Percentiles rank a stretch among this genome's conserved stretches.
Conservation (phyloP, 2,113 vertebrate genomes). For the Entelurus aequoreus region DNA sequence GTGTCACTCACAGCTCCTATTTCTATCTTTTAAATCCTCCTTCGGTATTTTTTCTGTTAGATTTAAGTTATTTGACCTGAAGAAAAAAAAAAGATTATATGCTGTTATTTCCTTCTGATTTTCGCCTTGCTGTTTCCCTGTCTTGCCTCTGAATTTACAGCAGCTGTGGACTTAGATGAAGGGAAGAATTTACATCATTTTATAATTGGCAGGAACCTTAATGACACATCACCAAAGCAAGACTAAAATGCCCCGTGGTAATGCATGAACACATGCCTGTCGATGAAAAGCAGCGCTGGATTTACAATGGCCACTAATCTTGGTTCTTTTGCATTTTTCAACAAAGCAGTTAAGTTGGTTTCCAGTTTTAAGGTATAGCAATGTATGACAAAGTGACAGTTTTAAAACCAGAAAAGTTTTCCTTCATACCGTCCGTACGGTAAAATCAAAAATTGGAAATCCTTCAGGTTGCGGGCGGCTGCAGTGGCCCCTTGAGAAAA, state of each 20-base stretch:
- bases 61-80: constrained; percentile 69
- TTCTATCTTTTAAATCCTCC: constrained; percentile 57
- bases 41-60: constrained; percentile 67
- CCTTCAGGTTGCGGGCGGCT: too few species aligned
- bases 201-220: constrained; percentile 46
- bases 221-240: constrained; percentile 38
- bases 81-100: constrained; percentile 63
- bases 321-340: not conserved
- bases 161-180: constrained; percentile 61
- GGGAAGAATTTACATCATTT: constrained; percentile 52
- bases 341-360: too few species aligned
- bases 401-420: too few species aligned
- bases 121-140: constrained; percentile 43
- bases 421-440: too few species aligned
- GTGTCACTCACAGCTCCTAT: constrained; percentile 44
- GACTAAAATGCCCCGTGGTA: constrained; percentile 41
- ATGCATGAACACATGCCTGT: constrained; percentile 11
- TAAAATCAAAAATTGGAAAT: too few species aligned
- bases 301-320: not conserved
- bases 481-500: too few species aligned
- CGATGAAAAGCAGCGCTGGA: constrained; percentile 11
- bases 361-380: too few species aligned
- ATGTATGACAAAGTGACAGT: too few species aligned
- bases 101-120: constrained; percentile 65
- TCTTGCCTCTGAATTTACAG: constrained; percentile 45